A percentile compares a stretch with the other conserved stretches of the same genome.
Evolutionary conservation across 2,888 invertebrate genomes (phyloP).

Genomic region (Drosophila suboccidentalis): DNA sequence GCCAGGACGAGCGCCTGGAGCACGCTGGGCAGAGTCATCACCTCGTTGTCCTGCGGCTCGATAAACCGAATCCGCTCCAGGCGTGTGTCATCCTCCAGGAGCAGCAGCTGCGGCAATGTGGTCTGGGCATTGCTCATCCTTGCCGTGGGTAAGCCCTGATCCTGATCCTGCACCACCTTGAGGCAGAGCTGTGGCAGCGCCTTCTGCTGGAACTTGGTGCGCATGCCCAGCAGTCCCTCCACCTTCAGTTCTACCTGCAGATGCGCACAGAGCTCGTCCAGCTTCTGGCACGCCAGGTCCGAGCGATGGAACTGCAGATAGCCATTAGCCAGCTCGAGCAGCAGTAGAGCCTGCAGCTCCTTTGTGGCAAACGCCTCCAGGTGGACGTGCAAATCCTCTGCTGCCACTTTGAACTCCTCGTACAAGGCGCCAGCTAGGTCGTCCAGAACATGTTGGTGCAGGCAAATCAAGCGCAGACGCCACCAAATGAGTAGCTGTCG

Average conservation of each 20-base stretch:
- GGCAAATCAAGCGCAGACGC: conserved; percentile 90
- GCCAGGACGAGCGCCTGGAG: conserved; percentile 93
- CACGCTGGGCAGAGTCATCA: conserved; percentile 88
- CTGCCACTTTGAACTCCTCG: conserved; percentile 79
- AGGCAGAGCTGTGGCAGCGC: conserved; percentile 93
- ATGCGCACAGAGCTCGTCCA: conserved; percentile 88
- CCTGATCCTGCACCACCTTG: conserved; percentile 86
- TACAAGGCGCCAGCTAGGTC: conserved; percentile 90
- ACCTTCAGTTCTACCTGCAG: conserved; percentile 90
- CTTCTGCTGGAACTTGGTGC: conserved; percentile 95
- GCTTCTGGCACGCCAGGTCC: conserved; percentile 89
- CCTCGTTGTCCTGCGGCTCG: conserved; percentile 87
- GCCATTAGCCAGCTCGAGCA: conserved; percentile 88
- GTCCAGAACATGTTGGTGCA: conserved; percentile 92
- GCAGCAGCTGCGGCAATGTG: conserved; percentile 89
- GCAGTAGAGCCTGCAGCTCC: conserved; percentile 86
- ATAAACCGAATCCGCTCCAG: conserved; percentile 92
- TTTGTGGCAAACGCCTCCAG: conserved; percentile 79
- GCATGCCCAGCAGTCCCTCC: conserved; percentile 92
- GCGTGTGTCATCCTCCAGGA: conserved; percentile 94
- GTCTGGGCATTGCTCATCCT: conserved; percentile 86
- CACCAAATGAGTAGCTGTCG: conserved; percentile 86
- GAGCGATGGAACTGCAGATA: conserved; percentile 91
- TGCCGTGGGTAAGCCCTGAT: conserved; percentile 56
- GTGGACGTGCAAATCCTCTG: conserved; percentile 62